Evolutionary conservation across 1,140 invertebrate species (phyloP).

Genomic region (Samia ricini): DNA sequence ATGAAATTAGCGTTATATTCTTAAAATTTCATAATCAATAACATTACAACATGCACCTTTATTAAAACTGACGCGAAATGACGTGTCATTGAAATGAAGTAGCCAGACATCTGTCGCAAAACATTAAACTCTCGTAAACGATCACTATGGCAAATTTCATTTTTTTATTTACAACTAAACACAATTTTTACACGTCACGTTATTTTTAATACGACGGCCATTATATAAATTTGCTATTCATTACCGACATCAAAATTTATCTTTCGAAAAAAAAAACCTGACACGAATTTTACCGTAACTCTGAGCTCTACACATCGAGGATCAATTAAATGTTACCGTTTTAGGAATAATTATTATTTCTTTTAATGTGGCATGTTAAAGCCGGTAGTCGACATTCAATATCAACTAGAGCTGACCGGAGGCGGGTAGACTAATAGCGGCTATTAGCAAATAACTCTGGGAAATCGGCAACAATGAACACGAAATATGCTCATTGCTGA

Average conservation of each 20-base stretch:
- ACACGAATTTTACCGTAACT: slow-evolving; percentile 53
- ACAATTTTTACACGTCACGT: slow-evolving; percentile 4
- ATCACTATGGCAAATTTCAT: too few relatives aligned
- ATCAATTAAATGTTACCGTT: slow-evolving; percentile 65
- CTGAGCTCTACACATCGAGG: slow-evolving; percentile 38
- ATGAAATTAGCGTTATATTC: too few relatives aligned
- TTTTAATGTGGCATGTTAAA: slow-evolving; percentile 42
- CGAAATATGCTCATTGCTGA: slow-evolving; percentile 58
- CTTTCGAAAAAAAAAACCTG: slow-evolving; percentile 33
- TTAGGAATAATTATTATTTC: slow-evolving; percentile 64
- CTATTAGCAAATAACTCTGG: slow-evolving; percentile 67
- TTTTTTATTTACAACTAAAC: slow-evolving; percentile 9
- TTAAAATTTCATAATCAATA: too few relatives aligned
- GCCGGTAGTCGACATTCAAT: slow-evolving; percentile 55
- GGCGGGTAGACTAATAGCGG: slow-evolving; percentile 60
- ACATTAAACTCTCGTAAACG: slow-evolving; percentile 1
- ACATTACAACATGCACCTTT: too few relatives aligned
- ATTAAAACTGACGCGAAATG: too few relatives aligned
- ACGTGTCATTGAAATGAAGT: background rate
- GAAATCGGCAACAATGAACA: slow-evolving; percentile 68
- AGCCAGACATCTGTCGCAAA: slow-evolving; percentile 1
- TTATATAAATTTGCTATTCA: slow-evolving; percentile 10
- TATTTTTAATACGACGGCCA: slow-evolving; percentile 1
- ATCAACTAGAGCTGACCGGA: slow-evolving; percentile 34
- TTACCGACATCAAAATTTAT: slow-evolving; percentile 2